Base-by-base conservation (phyloP, 1,140 invertebrate genomes). In the Drosophila simulans region DNA sequence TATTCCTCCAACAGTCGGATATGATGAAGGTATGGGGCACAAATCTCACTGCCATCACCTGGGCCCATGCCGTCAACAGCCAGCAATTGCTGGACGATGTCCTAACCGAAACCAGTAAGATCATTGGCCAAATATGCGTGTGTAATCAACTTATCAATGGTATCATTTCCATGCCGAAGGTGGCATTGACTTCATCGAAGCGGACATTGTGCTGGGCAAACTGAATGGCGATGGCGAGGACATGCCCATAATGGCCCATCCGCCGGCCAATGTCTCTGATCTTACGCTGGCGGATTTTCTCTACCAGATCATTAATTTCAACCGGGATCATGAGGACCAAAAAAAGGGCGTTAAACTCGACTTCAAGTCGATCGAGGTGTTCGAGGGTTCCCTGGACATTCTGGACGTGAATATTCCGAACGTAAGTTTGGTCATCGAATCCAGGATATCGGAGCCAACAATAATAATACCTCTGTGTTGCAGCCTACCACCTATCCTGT, bases 191-290 rank as follows among this genome's bases (percentile, higher is more conserved):
- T 98, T 98, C 96, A 93, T 99, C 53, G 97, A 98, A 93, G 97
- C 96, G 1, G 97, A 98, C 92, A 95, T 98, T 12, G 93, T 95
- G n/a, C 77, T 97, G 39, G 96, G 97, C 35, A 93, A 92, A 27
- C 65, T 94, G 1, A 89, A 92, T 74, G 93, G 94, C 11, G 81
- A 92, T 5, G 94, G 93, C 7, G 91, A 93, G 1, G 92, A 85
- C 0, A 92, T 96, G 5, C 97, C 97, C 0, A 94, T 98, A 12
- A 98, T 98, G 97, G 97, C 95, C 4, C 97, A 98, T 93, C 96
- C 97, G 20, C 97, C 97, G 2, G 92, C 92, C 0, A 94, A 90
- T 1, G 93, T 92, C 5, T 97, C 97, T 3, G 96, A 98, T 91
- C 92, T 98, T 3, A 94, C 95, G 5, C 93, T 98, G 1, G 93